Base-by-base conservation (phyloP, 2,797 vertebrate genomes). In the Lacerta viridis region DNA sequence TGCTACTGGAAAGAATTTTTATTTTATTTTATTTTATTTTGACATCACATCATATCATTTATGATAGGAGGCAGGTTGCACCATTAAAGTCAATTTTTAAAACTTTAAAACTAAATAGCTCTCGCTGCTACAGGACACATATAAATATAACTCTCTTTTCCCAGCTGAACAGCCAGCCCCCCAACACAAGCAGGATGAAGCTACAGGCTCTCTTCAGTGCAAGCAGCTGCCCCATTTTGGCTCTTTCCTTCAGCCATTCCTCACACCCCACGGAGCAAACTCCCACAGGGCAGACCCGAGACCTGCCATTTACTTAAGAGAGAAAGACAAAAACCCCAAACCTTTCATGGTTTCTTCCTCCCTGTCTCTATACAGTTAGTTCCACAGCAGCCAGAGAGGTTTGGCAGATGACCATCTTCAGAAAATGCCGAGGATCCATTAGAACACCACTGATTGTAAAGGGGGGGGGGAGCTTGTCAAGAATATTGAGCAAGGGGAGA, bases 331-430 rank as follows among this genome's bases (percentile, higher is more conserved):
- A 64, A 64, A 0, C 61, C 6, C 17, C 61, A 61, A 39, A 23
- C 1, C 33, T 71, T 78, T 71, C 20, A 20, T 3, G 17, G 41
- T 1, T 1, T 6, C 15, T 4, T 9, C 27, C 13, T 61, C 33
- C 1, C 29, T 25, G 5, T 23, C 36, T 33, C 39, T 74, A 1
- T 5, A 23, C 4, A 3, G 17, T 83, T 84, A n/a, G 79, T 74
- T 64, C 75, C n/a, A 50, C 18, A 39, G 25, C 41, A 15, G 41
- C 59, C 33, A 23, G 20, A 59, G 20, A 1, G 1, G 46, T 13
- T 39, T 59, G 84, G 85, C 55, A 43, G 76, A 69, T 43, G 66
- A 77, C 41, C 27, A 17, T 50, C 80, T 71, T 78, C 41, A 80
- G 79, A 43, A 43, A 69, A 20, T 36, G 6, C 23, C 0, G 36